Conservation (phyloP, 2,113 vertebrate species). For the Parotia lawesii region DNA sequence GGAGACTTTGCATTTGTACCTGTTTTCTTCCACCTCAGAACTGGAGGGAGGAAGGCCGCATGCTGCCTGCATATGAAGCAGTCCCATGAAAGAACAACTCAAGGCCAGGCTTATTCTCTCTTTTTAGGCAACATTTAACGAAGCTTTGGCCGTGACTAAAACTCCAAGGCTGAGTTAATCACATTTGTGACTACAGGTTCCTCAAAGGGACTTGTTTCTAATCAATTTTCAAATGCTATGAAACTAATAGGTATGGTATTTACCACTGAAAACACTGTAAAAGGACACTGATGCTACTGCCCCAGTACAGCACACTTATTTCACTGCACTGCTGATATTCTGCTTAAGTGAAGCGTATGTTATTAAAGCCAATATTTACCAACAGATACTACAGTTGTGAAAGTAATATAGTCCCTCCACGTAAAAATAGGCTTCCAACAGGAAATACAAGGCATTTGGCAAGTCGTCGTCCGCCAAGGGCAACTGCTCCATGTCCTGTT, state of each 20-base stretch:
- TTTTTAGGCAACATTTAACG: background rate
- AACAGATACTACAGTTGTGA: background rate
- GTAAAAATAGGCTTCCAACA: slow-evolving; percentile 9
- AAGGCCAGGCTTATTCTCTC: background rate
- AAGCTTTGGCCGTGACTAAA: background rate
- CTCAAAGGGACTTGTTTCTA: background rate
- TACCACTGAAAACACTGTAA: background rate
- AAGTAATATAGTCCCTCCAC: background rate
- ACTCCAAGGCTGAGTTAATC: background rate
- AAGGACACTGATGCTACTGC: background rate
- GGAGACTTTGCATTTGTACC: background rate
- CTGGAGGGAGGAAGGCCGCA: background rate
- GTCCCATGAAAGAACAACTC: background rate
- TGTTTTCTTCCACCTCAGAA: background rate
- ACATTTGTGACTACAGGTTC: background rate
- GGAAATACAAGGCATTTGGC: slow-evolving; percentile 31
- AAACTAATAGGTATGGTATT: background rate
- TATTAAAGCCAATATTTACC: slow-evolving; percentile 25
- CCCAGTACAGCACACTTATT: background rate
- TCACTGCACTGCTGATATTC: background rate
- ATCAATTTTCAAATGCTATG: background rate
- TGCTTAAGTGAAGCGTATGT: background rate
- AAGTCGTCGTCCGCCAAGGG: background rate
- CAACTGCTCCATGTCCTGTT: slow-evolving; percentile 30
- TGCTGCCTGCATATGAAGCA: background rate